Conservation (phyloP, 2,113 vertebrate genomes). For the Eupsittula cactorum region DNA sequence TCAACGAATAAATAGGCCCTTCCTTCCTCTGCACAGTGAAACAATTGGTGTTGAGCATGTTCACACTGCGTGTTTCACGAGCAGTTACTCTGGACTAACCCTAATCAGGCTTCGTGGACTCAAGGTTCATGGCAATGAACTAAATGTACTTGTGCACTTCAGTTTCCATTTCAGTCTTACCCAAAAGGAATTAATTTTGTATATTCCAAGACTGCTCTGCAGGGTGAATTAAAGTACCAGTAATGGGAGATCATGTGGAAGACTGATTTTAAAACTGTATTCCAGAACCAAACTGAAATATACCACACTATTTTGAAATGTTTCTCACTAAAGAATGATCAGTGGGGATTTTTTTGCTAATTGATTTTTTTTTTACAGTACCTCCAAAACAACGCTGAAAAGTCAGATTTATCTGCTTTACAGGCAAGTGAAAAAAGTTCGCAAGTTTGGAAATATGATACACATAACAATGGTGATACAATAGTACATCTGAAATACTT, state of each 20-base stretch:
- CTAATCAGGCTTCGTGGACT: neutral
- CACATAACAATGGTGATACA: neutral
- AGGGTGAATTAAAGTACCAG: neutral
- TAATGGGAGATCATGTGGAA: neutral
- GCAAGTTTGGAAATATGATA: neutral
- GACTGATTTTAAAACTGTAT: neutral
- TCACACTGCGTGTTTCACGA: neutral
- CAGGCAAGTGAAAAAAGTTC: neutral
- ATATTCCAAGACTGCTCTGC: neutral
- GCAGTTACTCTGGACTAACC: neutral
- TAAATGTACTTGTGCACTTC: neutral
- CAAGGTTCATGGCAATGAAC: neutral
- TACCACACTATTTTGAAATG: neutral
- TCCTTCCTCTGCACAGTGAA: neutral
- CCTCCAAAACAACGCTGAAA: neutral
- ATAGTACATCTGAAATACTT: neutral
- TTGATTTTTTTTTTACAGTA: neutral
- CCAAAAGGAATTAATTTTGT: neutral
- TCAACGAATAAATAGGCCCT: neutral
- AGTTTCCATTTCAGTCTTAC: neutral
- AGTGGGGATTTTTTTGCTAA: accelerated
- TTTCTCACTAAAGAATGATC: neutral
- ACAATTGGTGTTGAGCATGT: neutral
- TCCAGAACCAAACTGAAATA: neutral
- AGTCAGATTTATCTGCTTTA: neutral